A percentile compares a stretch with the other conserved stretches of the same genome.
Evolutionary conservation across 2,888 invertebrate species (phyloP).

Genomic region (Spilosoma lubricipeda): DNA sequence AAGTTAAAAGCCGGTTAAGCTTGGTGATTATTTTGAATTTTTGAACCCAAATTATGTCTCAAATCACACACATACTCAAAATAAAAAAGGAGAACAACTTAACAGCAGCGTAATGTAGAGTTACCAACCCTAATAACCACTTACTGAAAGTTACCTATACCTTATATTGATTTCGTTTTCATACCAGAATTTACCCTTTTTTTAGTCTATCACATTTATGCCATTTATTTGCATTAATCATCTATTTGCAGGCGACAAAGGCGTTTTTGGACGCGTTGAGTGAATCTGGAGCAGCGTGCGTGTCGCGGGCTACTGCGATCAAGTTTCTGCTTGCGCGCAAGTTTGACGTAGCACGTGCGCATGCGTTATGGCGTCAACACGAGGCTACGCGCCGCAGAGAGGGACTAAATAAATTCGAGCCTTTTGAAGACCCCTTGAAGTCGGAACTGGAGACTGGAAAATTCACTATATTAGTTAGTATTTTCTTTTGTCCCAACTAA

Average conservation of each 20-base stretch:
- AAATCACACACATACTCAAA: neutral
- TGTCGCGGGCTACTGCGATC: slow-evolving; percentile 95
- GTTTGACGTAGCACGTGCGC: slow-evolving; percentile 96
- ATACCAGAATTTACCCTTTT: neutral
- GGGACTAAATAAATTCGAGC: slow-evolving; percentile 94
- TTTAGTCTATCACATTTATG: neutral
- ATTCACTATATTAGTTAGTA: slow-evolving; percentile 96
- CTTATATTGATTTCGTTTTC: neutral
- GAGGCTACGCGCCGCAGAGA: slow-evolving; percentile 95
- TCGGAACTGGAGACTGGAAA: slow-evolving; percentile 96
- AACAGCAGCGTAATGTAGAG: no score
- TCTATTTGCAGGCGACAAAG: slow-evolving; percentile 90
- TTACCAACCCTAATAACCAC: no score
- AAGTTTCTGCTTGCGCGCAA: slow-evolving; percentile 97
- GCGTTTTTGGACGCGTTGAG: slow-evolving; percentile 93
- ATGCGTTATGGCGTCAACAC: slow-evolving; percentile 96
- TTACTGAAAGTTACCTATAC: neutral
- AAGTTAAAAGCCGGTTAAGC: no score
- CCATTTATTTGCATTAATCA: neutral
- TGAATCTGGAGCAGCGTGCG: slow-evolving; percentile 80
- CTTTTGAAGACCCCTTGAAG: slow-evolving; percentile 92
- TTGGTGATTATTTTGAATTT: no score
- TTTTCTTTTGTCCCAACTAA: neutral
- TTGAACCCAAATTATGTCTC: neutral
- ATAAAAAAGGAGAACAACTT: no score